Base-by-base conservation (phyloP, 2,888 invertebrate genomes). In the Venusia cambrica region DNA sequence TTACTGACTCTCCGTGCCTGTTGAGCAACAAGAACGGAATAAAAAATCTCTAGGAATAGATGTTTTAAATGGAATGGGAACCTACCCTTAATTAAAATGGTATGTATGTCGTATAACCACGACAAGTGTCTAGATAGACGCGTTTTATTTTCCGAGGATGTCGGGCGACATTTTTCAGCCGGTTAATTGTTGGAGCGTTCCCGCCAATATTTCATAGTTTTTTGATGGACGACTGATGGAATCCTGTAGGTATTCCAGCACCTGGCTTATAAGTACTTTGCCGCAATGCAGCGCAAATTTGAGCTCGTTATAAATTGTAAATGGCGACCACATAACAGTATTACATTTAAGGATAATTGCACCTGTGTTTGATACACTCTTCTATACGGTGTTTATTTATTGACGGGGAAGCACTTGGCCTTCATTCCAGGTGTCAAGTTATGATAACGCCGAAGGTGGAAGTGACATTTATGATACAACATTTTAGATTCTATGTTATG, bases 81-180 rank as follows among this genome's bases (percentile, higher is more conserved):
- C n/a, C n/a, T 59, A 57, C 55, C 57, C 32, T 58, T 62, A 63
- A 54, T 55, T 59, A 59, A n/a, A n/a, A n/a, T n/a, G 54, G 51
- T 41, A 44, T 48, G 44, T 53, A 55, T 50, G 58, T 54, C 48
- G 50, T 57, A 52, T 52, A 52, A 61, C 53, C 47, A 48, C 63
- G 61, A 57, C 77, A 78, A 73, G 70, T 80, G 77, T 66, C 58
- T 64, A 54, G 60, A 52, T 44, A 37, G 60, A 51, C 49, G 44
- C 53, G 54, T 62, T 67, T 69, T 70, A 68, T 72, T 68, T 67
- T 66, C 61, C 58, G 63, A 72, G 74, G 76, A 80, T 75, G 78
- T 68, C 53, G 59, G 59, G 67, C 62, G 75, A 76, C 83, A 84
- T 83, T 74, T 83, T 80, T 73, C 68, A 73, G 70, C 62, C 67